Evolutionary conservation across 2,797 vertebrate genomes (phyloP).

Genomic region (Xenentodon cancila): DNA sequence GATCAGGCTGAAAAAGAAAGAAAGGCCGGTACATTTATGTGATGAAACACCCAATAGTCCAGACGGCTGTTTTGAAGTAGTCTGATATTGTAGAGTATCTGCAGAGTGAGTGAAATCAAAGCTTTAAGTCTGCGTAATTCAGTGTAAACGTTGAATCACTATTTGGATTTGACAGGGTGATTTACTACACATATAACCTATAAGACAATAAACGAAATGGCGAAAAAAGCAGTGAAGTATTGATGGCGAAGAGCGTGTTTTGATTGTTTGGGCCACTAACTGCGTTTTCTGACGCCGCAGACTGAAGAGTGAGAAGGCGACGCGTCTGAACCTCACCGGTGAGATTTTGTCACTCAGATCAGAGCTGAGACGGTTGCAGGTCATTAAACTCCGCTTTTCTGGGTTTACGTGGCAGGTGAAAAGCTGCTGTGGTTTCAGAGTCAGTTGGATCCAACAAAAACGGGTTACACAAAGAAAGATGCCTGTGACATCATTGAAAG

Average conservation of each 20-base stretch:
- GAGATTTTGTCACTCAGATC: slow-evolving; percentile 44
- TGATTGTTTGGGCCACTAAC: not conserved
- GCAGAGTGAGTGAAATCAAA: not conserved
- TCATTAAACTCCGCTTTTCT: not conserved
- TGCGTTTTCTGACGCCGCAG: slow-evolving; percentile 63
- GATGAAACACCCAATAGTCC: not conserved
- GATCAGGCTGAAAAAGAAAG: slow-evolving; percentile 88
- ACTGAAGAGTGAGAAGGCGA: slow-evolving; percentile 89
- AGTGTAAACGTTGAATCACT: no score
- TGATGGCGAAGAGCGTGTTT: not conserved
- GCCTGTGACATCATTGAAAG: slow-evolving; percentile 90
- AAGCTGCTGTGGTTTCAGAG: slow-evolving; percentile 95
- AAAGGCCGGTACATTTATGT: slow-evolving; percentile 78
- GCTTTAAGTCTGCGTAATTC: no score
- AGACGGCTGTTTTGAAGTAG: no score
- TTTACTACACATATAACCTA: no score
- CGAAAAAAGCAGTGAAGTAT: no score
- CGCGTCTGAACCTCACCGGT: slow-evolving; percentile 87
- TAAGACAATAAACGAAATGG: no score
- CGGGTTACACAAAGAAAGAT: slow-evolving; percentile 86
- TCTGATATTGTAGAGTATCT: no score
- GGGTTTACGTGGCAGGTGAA: slow-evolving; percentile 81
- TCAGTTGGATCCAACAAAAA: slow-evolving; percentile 86
- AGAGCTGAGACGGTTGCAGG: no score
- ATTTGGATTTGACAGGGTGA: no score